These are phyloP conservation scores for Eilema griseolum DNA, from an alignment of 2,888 invertebrate genomes.

Conservation along the genomic window DNA sequence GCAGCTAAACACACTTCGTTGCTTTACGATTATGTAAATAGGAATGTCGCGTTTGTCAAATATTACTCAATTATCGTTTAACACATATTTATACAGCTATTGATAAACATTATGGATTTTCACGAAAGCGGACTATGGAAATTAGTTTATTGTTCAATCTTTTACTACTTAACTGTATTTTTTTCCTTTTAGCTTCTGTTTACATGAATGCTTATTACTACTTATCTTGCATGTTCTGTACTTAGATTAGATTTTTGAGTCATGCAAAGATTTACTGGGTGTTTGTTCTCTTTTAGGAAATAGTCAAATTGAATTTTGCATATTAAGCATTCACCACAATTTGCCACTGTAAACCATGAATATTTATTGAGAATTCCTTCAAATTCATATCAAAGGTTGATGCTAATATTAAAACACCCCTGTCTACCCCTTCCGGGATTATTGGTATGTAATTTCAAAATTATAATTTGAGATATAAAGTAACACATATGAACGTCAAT, in stretches of 20 bases:
- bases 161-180: background rate
- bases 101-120: slow-evolving; percentile 1
- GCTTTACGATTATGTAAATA: slow-evolving; percentile 16
- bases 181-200: too few relatives aligned
- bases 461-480: background rate
- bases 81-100: slow-evolving; percentile 14
- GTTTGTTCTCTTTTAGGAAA: background rate
- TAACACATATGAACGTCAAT: background rate
- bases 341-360: too few relatives aligned
- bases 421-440: too few relatives aligned
- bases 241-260: background rate
- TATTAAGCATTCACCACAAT: too few relatives aligned
- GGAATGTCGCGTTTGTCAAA: slow-evolving; percentile 10
- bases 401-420: too few relatives aligned
- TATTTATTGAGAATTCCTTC: too few relatives aligned
- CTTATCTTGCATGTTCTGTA: background rate
- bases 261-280: background rate
- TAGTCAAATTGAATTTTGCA: background rate
- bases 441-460: too few relatives aligned
- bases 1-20: slow-evolving; percentile 14
- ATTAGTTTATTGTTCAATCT: background rate
- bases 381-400: too few relatives aligned
- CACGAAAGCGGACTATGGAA: slow-evolving; percentile 1
- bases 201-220: background rate
- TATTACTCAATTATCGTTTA: slow-evolving; percentile 6